Evolutionary conservation across 2,113 vertebrate species (phyloP), one percentile per base, ranked within the genome.

Genomic region (Sylvietta virens): DNA sequence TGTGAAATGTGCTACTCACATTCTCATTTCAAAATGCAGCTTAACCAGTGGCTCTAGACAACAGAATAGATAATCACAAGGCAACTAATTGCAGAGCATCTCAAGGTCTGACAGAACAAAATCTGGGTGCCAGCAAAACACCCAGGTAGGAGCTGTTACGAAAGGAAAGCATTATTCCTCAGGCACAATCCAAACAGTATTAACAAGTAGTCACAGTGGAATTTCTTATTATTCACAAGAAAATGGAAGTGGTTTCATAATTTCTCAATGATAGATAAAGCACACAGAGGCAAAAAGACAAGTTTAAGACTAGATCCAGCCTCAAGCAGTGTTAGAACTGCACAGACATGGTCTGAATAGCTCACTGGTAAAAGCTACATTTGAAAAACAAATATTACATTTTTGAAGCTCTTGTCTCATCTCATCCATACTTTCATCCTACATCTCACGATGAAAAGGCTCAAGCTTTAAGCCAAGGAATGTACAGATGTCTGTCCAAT

Each of bases 311-410:
- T 8, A 30, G 37, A 47, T 47, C 31, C 44, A 53, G 30, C n/a
- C 30, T 53, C 62, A 40, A 69, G 24, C 12, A 20, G 26, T 19
- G 26, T 39, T 79, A 56, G 44, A 27, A 22, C 16, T 48, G 30
- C 53, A 24, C 0, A 0, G 30, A 30, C 27, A 44, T 30, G 1
- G 2, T 26, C 65, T 53, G 35, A 88, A 54, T 19, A 28, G 37
- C 5, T 72, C 57, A 44, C 27, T 30, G 13, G 13, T 37, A 33
- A 88, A 83, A 77, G n/a, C 31, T 40, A 9, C 58, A 20, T 58
- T 37, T 67, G 30, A 42, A 70, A 89, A 84, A 67, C 33, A 81
- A 88, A 50, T 31, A 31, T 1, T 33, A 7, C 3, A 35, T 47
- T 67, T 66, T 22, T 66, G 35, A 64, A 78, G 20, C 13, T 28